Conservation (phyloP, 2,888 invertebrate species). For the Drosophila testacea region DNA sequence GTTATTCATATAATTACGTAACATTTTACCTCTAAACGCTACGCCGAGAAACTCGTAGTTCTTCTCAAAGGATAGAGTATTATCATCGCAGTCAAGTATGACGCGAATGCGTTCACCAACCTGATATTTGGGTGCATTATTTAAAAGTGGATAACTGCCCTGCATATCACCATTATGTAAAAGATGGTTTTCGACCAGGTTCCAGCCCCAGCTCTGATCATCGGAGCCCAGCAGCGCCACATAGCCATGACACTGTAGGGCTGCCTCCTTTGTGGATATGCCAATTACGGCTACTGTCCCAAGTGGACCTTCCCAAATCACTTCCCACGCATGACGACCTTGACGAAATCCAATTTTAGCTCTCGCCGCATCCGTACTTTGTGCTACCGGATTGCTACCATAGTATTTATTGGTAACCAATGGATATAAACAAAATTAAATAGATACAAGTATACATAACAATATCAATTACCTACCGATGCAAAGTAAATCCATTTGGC, state of each 20-base stretch:
- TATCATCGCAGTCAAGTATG: slow-evolving; percentile 98
- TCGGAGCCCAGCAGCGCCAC: slow-evolving; percentile 97
- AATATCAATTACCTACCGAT: slow-evolving; percentile 87
- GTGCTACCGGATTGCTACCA: slow-evolving; percentile 97
- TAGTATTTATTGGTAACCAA: slow-evolving; percentile 3
- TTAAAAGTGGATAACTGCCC: slow-evolving; percentile 96
- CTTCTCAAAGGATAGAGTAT: slow-evolving; percentile 98
- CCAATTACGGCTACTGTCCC: slow-evolving; percentile 99
- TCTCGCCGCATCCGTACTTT: slow-evolving; percentile 97
- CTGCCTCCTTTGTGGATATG: slow-evolving; percentile 97
- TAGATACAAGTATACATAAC: neutral
- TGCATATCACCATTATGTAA: slow-evolving; percentile 98
- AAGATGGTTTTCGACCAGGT: slow-evolving; percentile 98
- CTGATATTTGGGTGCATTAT: slow-evolving; percentile 99
- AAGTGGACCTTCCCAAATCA: slow-evolving; percentile 99
- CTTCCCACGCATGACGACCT: slow-evolving; percentile 98
- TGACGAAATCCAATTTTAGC: slow-evolving; percentile 95
- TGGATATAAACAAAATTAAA: neutral
- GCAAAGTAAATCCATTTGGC: slow-evolving; percentile 98
- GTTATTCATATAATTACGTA: neutral
- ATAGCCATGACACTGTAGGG: slow-evolving; percentile 97
- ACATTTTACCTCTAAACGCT: slow-evolving; percentile 94
- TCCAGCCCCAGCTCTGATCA: slow-evolving; percentile 99
- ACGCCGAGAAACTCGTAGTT: slow-evolving; percentile 99
- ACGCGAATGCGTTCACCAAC: slow-evolving; percentile 98